Evolutionary conservation across 1,140 invertebrate genomes (phyloP), one percentile per base, ranked within the genome.

Genomic region (Spodoptera frugiperda): DNA sequence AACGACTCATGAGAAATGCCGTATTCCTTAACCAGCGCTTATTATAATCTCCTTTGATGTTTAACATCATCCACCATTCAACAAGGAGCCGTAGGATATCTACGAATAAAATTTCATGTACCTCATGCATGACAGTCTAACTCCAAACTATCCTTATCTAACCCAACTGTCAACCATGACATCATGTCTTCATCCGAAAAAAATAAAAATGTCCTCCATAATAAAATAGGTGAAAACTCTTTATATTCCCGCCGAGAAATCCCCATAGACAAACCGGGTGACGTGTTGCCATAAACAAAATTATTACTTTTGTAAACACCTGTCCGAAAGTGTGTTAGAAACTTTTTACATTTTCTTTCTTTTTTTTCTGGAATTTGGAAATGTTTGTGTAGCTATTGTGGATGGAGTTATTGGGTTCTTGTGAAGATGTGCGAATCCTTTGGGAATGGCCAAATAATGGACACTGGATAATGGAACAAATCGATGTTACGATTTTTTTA

Each of bases 231-330:
- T 17, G 30, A 33, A 63, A 63, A 63, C 33, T 44, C 44, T 44
- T 63, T 63, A 44, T 63, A 44, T 15, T 44, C 30, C 39, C 8
- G 15, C 10, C 33, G 6, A 8, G 15, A 63, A 44, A 63, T 63
- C 59, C 59, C 59, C 33, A 44, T 63, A 63, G 59, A 63, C 59
- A 44, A 39, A 39, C 8, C 33, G 33, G 44, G 33, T 63, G 59
- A 63, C 59, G 33, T 63, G 33, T 19, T 46, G 17, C 59, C 59
- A 63, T 61, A 63, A 63, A 63, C 59, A 63, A 44, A 63, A 63
- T 44, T 63, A 63, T 63, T 63, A 63, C 59, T 63, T 63, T 63
- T 63, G 59, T 44, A 11, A 63, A 63, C 59, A 63, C 59, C 59
- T 63, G 33, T 63, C 44, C n/a, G 17, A 63, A 63, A 63, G 6